A percentile compares a stretch with the other conserved stretches of the same genome.
Conservation (phyloP, 1,140 invertebrate species). For the Lordiphosa mommai region DNA sequence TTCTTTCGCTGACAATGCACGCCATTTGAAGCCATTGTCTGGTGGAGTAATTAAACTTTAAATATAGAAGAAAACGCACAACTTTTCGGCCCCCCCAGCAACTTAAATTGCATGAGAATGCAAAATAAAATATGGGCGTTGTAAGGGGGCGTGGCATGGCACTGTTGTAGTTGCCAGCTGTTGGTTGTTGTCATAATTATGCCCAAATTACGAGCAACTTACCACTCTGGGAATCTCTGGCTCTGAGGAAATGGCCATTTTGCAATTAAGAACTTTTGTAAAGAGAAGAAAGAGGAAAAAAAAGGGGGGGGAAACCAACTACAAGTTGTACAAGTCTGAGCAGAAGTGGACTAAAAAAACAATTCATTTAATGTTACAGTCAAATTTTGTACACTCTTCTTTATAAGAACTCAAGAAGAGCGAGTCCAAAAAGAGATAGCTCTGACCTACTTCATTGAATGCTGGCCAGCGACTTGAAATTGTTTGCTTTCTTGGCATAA, state of each 20-base stretch:
- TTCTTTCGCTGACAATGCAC: conserved; percentile 23
- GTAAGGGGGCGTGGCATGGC: conserved; percentile 14
- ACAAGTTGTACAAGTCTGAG: background rate
- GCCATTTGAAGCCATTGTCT: conserved; percentile 37
- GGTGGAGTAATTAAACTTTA: conserved; percentile 62
- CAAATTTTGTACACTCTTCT: background rate
- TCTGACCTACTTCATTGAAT: too few relatives aligned
- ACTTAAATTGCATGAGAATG: conserved; percentile 56
- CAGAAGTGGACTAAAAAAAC: background rate
- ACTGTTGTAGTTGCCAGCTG: conserved; percentile 13
- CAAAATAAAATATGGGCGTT: conserved; percentile 9
- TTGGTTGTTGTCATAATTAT: conserved; percentile 65
- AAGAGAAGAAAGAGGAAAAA: background rate
- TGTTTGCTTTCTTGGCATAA: too few relatives aligned
- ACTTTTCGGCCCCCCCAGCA: conserved; percentile 33
- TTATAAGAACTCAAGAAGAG: too few relatives aligned
- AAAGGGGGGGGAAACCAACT: background rate
- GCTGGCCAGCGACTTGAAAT: too few relatives aligned
- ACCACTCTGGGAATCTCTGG: conserved; percentile 21
- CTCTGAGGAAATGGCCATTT: conserved; percentile 34
- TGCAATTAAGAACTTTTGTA: conserved; percentile 64
- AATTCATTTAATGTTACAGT: background rate
- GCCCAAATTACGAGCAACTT: conserved; percentile 54
- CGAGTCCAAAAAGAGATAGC: too few relatives aligned
- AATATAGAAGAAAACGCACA: conserved; percentile 29